These are phyloP conservation scores for Campylomormyrus numenius DNA, from an alignment of 2,113 vertebrate genomes.

Conservation along the genomic window DNA sequence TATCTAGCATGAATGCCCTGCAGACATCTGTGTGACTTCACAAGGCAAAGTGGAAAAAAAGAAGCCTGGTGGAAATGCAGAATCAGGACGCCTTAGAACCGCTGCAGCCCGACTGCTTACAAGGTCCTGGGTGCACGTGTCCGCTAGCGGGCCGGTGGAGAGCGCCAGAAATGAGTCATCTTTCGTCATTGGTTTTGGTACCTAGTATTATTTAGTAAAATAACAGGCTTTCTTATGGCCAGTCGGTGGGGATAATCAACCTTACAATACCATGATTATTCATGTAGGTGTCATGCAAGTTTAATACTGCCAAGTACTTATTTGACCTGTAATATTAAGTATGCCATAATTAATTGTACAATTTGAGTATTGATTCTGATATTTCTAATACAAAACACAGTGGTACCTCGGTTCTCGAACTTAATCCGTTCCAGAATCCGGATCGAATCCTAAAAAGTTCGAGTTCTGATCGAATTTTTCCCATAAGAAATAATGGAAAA, in stretches of 20 bases:
- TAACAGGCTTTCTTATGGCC: neutral
- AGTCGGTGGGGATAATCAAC: neutral
- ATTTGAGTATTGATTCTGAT: neutral
- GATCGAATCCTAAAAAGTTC: too few relatives aligned
- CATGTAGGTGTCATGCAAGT: neutral
- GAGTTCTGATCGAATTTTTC: too few relatives aligned
- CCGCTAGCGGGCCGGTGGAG: neutral
- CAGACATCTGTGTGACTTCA: conserved; percentile 30
- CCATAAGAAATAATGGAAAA: too few relatives aligned
- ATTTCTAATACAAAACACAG: neutral
- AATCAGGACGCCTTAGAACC: neutral
- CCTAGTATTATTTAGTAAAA: neutral
- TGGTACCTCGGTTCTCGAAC: too few relatives aligned
- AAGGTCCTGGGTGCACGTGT: neutral
- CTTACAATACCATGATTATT: neutral
- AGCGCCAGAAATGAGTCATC: neutral
- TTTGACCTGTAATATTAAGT: neutral
- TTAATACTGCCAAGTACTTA: neutral
- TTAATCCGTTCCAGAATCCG: too few relatives aligned
- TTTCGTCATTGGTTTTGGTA: neutral
- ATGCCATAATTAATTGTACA: neutral
- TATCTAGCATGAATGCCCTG: conserved; percentile 61
- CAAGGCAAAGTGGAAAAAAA: neutral
- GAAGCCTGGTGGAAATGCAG: neutral
- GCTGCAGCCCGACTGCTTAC: neutral